Conservation (phyloP, 2,888 invertebrate species). For the Mellilla xanthometata region DNA sequence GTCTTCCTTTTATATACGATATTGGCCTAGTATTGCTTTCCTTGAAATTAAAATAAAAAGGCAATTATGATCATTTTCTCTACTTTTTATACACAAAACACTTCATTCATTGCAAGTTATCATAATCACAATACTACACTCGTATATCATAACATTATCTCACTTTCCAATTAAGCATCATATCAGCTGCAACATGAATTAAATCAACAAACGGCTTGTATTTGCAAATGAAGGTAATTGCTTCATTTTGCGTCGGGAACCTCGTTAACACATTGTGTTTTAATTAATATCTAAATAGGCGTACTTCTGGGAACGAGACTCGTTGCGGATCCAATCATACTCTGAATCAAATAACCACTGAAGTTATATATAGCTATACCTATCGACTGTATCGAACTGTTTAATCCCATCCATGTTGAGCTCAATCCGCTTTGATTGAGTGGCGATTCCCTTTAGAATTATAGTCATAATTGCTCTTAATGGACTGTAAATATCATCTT, state of each 20-base stretch:
- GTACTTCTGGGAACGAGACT: constrained; percentile 38
- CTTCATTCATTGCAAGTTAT: too few species aligned
- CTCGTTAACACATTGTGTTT: constrained; percentile 50
- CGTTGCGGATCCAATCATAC: constrained; percentile 53
- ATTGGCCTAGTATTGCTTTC: too few species aligned
- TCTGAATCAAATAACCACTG: constrained; percentile 38
- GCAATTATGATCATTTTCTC: too few species aligned
- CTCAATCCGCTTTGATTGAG: constrained; percentile 25
- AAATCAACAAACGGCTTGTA: constrained; percentile 40
- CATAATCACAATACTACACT: too few species aligned
- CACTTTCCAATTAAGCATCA: constrained; percentile 22
- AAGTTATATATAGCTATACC: too few species aligned
- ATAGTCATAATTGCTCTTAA: constrained; percentile 8
- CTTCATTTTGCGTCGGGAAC: constrained; percentile 47
- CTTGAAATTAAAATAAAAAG: too few species aligned
- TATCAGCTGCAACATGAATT: constrained; percentile 37
- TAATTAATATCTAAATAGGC: constrained; percentile 58
- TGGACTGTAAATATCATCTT: neutral
- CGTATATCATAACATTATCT: neutral
- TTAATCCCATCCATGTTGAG: constrained; percentile 24
- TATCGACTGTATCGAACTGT: constrained; percentile 27
- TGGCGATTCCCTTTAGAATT: constrained; percentile 25
- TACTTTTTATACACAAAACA: too few species aligned
- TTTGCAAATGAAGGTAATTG: constrained; percentile 51
- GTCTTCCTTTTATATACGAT: too few species aligned